Conservation (phyloP, 2,797 vertebrate species). For the Emys orbicularis region DNA sequence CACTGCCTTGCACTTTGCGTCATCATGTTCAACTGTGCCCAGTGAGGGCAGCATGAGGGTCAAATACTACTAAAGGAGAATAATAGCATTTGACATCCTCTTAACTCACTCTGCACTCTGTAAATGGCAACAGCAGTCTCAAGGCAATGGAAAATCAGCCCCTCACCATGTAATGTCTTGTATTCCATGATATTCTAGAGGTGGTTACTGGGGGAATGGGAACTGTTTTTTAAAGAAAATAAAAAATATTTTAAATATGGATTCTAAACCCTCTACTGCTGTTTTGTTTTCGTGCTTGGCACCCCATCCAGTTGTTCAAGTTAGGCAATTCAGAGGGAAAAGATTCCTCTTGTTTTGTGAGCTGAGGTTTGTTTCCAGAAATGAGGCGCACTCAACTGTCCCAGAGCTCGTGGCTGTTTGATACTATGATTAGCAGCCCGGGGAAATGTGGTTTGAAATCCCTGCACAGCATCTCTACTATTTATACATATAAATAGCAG, state of each 20-base stretch:
- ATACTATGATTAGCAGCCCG: neutral
- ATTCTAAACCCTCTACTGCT: neutral
- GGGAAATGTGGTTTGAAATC: constrained; percentile 3
- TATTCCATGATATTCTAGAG: neutral
- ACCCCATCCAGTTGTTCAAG: neutral
- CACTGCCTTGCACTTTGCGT: neutral
- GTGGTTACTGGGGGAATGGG: neutral
- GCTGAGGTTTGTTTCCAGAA: constrained; percentile 2
- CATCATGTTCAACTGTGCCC: neutral
- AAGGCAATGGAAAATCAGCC: constrained; percentile 27
- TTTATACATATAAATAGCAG: neutral
- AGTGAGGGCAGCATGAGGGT: neutral
- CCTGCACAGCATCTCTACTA: neutral
- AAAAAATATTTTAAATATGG: neutral
- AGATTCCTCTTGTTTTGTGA: neutral
- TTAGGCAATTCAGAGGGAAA: neutral
- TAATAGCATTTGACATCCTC: neutral
- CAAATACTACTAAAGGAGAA: neutral
- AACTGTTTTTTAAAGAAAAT: neutral
- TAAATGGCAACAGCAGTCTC: neutral
- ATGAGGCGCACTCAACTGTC: neutral
- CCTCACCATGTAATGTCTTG: neutral
- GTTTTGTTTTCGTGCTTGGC: neutral
- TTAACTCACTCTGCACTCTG: neutral
- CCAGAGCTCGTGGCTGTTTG: neutral